Evolutionary conservation across 2,113 vertebrate species (phyloP).

Genomic region (Megalops atlanticus): DNA sequence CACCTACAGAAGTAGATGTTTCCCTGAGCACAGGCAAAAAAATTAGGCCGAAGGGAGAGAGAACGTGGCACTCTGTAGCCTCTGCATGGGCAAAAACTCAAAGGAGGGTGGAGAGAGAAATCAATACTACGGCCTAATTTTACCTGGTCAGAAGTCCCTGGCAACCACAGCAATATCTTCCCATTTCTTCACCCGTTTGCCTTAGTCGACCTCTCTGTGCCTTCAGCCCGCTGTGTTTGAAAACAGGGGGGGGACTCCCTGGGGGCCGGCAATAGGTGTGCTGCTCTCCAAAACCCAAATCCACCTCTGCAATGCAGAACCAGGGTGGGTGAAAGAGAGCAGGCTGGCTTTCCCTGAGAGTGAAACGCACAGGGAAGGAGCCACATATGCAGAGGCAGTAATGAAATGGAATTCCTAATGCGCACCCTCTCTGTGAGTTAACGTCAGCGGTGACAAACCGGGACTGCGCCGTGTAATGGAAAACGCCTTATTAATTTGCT

Average conservation of each 20-base stretch:
- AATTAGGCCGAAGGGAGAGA: no score
- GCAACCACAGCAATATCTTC: not conserved
- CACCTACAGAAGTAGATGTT: no score
- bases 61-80: no score
- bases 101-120: not conserved
- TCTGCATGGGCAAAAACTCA: no score
- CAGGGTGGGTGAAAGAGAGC: not conserved
- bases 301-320: not conserved
- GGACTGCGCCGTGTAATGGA: slow-evolving; percentile 36
- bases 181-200: not conserved
- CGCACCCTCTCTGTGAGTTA: slow-evolving; percentile 39
- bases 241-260: no score
- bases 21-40: no score
- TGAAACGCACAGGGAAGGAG: not conserved
- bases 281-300: no score
- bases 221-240: no score
- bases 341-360: not conserved
- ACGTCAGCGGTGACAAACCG: not conserved
- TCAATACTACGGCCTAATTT: not conserved
- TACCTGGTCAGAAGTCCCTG: not conserved
- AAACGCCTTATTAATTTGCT: slow-evolving; percentile 53
- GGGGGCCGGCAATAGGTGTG: no score
- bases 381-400: slow-evolving; percentile 43
- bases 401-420: slow-evolving; percentile 51
- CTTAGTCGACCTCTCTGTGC: no score